Percentiles rank a stretch among this genome's conserved stretches.
These are phyloP conservation scores for Vanessa atalanta DNA, from an alignment of 1,140 invertebrate genomes.

Conservation along the genomic window DNA sequence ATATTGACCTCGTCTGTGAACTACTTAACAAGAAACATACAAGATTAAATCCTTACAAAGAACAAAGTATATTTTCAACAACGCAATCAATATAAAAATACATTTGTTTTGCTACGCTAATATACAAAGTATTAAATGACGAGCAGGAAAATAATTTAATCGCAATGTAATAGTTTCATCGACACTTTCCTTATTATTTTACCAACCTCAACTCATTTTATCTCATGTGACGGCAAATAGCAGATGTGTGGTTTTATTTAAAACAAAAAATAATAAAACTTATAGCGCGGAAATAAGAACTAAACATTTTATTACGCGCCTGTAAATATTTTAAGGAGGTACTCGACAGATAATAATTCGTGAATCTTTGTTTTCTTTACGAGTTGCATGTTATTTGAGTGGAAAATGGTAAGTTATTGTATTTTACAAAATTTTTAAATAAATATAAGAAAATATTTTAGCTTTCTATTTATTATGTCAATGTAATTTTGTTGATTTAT, in stretches of 20 bases:
- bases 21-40: neutral
- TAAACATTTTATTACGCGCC: conserved; percentile 25
- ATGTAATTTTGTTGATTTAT: too few species aligned
- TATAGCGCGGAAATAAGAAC: neutral
- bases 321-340: conserved; percentile 19
- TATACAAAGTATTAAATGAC: neutral
- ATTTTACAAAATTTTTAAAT: neutral
- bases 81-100: neutral
- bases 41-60: neutral
- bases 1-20: neutral
- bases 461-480: too few species aligned
- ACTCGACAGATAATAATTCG: conserved; percentile 16
- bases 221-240: neutral
- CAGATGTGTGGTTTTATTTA: conserved; percentile 16
- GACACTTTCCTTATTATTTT: conserved; percentile 14
- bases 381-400: conserved; percentile 1
- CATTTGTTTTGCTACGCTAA: neutral
- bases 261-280: neutral
- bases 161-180: conserved; percentile 4
- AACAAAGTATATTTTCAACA: neutral
- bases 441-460: neutral
- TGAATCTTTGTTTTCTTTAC: conserved; percentile 26
- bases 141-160: conserved; percentile 19
- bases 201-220: conserved; percentile 8
- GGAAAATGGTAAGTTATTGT: conserved; percentile 26